A percentile compares a stretch with the other conserved stretches of the same genome.
These are phyloP conservation scores for Oligia strigilis DNA, from an alignment of 2,888 invertebrate genomes.

Conservation along the genomic window DNA sequence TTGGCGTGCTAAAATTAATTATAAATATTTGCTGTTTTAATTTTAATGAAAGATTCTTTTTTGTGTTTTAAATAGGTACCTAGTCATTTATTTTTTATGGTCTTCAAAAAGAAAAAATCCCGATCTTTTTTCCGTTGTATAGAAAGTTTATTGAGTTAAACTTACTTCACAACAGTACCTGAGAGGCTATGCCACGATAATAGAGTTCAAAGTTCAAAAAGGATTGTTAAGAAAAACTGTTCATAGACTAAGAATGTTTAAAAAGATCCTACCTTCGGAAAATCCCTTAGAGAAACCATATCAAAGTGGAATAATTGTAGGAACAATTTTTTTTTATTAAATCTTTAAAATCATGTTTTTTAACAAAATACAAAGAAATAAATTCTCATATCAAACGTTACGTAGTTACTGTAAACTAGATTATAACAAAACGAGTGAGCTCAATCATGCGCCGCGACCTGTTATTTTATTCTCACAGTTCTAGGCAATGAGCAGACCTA, in stretches of 20 bases:
- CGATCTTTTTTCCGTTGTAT: not conserved
- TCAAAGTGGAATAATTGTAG: not conserved
- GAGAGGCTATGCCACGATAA: not conserved
- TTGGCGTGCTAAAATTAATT: constrained; percentile 55
- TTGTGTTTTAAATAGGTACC: not conserved
- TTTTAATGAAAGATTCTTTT: constrained; percentile 7
- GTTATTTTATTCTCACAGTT: constrained; percentile 85
- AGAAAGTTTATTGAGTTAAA: constrained; percentile 6
- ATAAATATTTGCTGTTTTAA: constrained; percentile 35
- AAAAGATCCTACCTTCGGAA: not conserved
- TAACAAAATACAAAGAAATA: constrained; percentile 45
- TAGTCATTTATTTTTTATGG: constrained; percentile 1
- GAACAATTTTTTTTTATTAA: not conserved
- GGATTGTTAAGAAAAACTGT: not conserved
- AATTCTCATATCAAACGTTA: constrained; percentile 47
- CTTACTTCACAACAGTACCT: constrained; percentile 1
- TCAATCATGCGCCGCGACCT: constrained; percentile 78
- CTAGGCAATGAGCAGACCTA: constrained; percentile 78
- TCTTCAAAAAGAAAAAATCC: not conserved
- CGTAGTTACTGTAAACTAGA: constrained; percentile 60
- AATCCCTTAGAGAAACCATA: not conserved
- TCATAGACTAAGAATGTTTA: no score
- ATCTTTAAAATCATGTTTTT: constrained; percentile 1
- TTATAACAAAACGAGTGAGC: constrained; percentile 69
- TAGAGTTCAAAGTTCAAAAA: constrained; percentile 3